phyloP scores from a whole-genome alignment of 2,797 vertebrate genomes.

The Erethizon dorsatum region DNA sequence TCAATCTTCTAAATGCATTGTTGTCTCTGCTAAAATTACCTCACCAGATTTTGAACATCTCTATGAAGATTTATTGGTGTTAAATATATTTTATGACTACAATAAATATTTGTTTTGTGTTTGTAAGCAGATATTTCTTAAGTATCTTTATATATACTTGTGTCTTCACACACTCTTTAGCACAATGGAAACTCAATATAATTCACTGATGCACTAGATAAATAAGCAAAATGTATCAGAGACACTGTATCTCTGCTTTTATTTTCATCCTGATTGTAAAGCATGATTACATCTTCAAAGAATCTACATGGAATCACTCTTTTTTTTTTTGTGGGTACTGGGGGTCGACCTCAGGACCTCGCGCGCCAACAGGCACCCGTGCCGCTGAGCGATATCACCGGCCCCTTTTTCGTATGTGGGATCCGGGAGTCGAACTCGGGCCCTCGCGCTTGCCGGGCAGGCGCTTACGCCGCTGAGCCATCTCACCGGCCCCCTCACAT shows the following conservation, averaged over 20 bases:
- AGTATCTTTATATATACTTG: neutral
- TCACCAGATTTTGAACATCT: neutral
- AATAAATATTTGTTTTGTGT: conserved; percentile 18
- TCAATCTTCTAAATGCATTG: neutral
- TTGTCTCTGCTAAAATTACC: neutral
- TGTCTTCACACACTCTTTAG: neutral
- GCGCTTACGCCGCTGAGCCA: too few relatives aligned
- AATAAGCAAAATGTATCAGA: neutral
- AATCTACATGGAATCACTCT: neutral
- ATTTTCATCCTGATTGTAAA: neutral
- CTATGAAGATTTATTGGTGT: neutral
- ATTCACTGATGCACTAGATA: neutral
- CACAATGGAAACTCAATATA: neutral
- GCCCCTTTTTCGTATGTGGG: too few relatives aligned
- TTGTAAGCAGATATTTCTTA: conserved; percentile 32
- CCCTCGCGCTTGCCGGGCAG: too few relatives aligned
- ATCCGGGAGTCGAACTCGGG: too few relatives aligned
- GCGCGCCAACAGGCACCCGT: too few relatives aligned
- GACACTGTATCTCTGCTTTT: neutral
- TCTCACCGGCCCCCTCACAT: neutral
- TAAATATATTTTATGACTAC: neutral
- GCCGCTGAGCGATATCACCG: too few relatives aligned
- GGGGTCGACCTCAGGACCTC: too few relatives aligned
- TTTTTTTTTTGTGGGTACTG: neutral
- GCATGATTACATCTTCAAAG: conserved; percentile 17